phyloP scores from a whole-genome alignment of 2,797 vertebrate species.

The Cygnus olor region DNA sequence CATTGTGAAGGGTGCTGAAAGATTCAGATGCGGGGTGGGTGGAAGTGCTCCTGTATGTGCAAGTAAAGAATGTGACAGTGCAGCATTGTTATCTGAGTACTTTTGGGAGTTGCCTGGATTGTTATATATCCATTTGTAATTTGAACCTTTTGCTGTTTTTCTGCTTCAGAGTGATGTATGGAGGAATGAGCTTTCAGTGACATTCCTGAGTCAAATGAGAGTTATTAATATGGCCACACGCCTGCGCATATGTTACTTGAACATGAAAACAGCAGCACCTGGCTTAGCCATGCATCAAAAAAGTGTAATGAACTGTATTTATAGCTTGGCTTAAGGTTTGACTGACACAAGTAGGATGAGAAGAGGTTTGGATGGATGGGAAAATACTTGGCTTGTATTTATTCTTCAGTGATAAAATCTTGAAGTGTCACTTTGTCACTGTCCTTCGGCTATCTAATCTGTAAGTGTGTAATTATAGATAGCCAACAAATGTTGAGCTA shows the following conservation, averaged over 20 bases:
- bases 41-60: not conserved
- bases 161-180: fast-evolving
- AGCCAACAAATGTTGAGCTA: not conserved
- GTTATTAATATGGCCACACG: not conserved
- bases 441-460: not conserved
- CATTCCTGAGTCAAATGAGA: not conserved
- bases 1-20: not conserved
- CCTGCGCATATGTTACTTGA: not conserved
- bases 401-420: not conserved
- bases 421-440: not conserved
- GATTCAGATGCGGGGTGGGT: not conserved
- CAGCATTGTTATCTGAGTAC: not conserved
- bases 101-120: not conserved
- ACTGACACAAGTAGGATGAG: not conserved
- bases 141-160: not conserved
- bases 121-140: not conserved
- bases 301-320: not conserved
- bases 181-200: not conserved
- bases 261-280: not conserved
- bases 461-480: not conserved
- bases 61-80: not conserved
- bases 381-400: not conserved
- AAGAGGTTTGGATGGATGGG: not conserved
- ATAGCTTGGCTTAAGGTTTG: not conserved
- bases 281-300: not conserved